These are phyloP conservation scores for Noctua janthe DNA, from an alignment of 2,888 invertebrate species.

Conservation along the genomic window DNA sequence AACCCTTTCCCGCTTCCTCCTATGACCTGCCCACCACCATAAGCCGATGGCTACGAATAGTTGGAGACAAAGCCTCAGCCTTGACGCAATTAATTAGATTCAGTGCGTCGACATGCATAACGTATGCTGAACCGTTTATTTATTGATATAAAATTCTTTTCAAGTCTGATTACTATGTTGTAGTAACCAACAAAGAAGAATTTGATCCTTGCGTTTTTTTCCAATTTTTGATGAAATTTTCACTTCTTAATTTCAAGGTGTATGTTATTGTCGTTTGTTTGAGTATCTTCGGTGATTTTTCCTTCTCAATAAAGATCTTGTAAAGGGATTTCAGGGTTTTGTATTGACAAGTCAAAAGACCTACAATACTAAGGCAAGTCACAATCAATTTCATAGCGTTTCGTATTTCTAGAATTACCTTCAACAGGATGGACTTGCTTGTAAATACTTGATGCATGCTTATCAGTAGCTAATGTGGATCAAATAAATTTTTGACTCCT, in stretches of 20 bases:
- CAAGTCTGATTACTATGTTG: slow-evolving; percentile 17
- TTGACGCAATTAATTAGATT: slow-evolving; percentile 86
- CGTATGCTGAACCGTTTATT: slow-evolving; percentile 63
- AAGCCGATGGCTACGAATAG: slow-evolving; percentile 79
- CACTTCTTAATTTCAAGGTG: neutral
- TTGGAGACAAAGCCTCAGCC: slow-evolving; percentile 83
- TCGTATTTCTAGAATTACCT: neutral
- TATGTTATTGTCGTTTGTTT: neutral
- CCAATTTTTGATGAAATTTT: neutral
- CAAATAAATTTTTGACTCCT: neutral
- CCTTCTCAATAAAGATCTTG: neutral
- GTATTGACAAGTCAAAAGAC: neutral
- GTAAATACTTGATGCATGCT: neutral
- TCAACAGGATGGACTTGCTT: neutral
- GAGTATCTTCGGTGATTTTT: neutral
- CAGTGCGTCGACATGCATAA: slow-evolving; percentile 79
- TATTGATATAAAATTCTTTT: slow-evolving; percentile 51
- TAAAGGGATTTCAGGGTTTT: neutral
- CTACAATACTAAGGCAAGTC: neutral
- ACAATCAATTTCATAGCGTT: neutral
- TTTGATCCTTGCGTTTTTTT: neutral
- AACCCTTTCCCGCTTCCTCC: slow-evolving; percentile 47
- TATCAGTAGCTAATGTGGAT: neutral
- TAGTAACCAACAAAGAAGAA: neutral
- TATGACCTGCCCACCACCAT: slow-evolving; percentile 59